These are phyloP conservation scores for Bellardia pandia DNA, from an alignment of 2,888 invertebrate species.

Conservation along the genomic window DNA sequence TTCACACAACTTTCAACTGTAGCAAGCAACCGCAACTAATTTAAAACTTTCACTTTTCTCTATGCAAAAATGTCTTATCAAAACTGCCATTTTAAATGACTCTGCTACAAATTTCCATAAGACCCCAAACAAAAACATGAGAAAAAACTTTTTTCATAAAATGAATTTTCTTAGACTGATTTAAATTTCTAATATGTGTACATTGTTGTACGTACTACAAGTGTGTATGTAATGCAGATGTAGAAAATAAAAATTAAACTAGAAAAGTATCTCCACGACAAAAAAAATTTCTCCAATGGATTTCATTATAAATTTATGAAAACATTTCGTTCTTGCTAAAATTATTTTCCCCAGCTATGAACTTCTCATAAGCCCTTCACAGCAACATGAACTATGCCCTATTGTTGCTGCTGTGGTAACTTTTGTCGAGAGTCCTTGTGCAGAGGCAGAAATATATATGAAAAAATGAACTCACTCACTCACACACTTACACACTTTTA, in stretches of 20 bases:
- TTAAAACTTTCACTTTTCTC: constrained; percentile 1
- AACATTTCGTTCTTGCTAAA: constrained; percentile 14
- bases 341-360: constrained; percentile 71
- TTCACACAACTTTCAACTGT: not conserved
- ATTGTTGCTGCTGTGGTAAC: constrained; percentile 64
- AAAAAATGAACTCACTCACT: constrained; percentile 9
- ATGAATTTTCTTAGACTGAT: constrained; percentile 48
- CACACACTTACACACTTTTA: not conserved
- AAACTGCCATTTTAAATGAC: constrained; percentile 37
- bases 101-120: constrained; percentile 22
- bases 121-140: constrained; percentile 1
- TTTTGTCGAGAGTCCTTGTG: constrained; percentile 68
- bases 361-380: constrained; percentile 60
- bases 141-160: constrained; percentile 13
- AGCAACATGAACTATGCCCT: constrained; percentile 69
- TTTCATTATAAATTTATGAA: constrained; percentile 55
- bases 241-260: too few relatives aligned
- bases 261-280: constrained; percentile 23
- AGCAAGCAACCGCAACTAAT: constrained; percentile 4
- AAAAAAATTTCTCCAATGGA: constrained; percentile 36
- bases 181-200: constrained; percentile 45
- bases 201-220: not conserved
- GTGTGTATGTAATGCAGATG: not conserved
- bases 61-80: constrained; percentile 19
- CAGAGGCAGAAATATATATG: not conserved